Conservation (phyloP, 2,888 invertebrate genomes). For the Tinea pellionella region DNA sequence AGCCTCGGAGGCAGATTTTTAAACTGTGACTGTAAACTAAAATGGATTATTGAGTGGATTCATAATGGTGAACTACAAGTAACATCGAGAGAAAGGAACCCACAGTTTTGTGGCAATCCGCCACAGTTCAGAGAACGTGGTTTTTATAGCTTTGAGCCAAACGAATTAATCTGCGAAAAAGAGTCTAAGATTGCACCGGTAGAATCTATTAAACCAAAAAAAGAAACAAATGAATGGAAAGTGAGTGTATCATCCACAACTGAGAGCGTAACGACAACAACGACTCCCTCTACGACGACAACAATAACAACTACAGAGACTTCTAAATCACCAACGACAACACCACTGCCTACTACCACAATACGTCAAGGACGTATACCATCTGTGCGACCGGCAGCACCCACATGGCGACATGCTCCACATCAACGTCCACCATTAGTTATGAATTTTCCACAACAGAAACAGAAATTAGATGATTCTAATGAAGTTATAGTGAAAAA, state of each 20-base stretch:
- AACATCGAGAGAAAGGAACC: constrained; percentile 90
- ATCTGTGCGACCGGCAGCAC: constrained; percentile 48
- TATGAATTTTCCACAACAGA: constrained; percentile 76
- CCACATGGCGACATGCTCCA: constrained; percentile 58
- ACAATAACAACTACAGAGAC: constrained; percentile 42
- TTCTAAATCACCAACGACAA: constrained; percentile 22
- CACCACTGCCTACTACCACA: constrained; percentile 20
- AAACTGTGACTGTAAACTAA: constrained; percentile 87
- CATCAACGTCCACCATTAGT: constrained; percentile 78
- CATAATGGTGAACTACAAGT: constrained; percentile 89
- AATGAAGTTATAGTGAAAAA: constrained; percentile 87
- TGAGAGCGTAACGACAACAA: constrained; percentile 24
- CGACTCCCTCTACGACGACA: constrained; percentile 28
- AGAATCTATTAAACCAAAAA: constrained; percentile 23
- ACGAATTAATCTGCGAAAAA: constrained; percentile 75
- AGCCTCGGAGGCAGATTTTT: constrained; percentile 90
- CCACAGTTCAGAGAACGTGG: constrained; percentile 81
- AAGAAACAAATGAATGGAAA: constrained; percentile 30
- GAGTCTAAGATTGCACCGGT: constrained; percentile 68
- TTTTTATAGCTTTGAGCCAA: constrained; percentile 88
- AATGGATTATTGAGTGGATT: constrained; percentile 94
- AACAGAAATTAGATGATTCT: constrained; percentile 72
- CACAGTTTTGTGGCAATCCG: constrained; percentile 92
- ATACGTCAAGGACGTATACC: constrained; percentile 25
- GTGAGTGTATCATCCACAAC: constrained; percentile 25